Conservation (phyloP, 2,888 invertebrate genomes). For the Trissolcus brochymenae region DNA sequence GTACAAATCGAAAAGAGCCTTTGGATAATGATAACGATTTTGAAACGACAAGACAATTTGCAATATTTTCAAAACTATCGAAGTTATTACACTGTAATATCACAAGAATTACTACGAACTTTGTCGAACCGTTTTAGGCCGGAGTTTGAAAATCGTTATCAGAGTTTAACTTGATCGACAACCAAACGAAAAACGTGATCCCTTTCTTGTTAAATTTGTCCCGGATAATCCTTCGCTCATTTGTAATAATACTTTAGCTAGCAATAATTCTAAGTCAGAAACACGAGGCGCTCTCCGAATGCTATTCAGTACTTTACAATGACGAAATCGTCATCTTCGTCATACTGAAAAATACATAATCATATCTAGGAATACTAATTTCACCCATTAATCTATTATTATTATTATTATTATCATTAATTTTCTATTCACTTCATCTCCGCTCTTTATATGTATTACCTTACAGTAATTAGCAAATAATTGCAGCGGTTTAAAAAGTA, state of each 20-base stretch:
- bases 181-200: conserved; percentile 5
- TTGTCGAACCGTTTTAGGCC: conserved; percentile 31
- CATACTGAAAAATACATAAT: background rate
- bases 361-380: background rate
- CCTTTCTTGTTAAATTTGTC: conserved; percentile 26
- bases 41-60: conserved; percentile 28
- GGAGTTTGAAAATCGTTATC: conserved; percentile 38
- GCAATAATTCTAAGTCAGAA: conserved; percentile 28
- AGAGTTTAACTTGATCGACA: conserved; percentile 14
- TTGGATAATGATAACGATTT: conserved; percentile 34
- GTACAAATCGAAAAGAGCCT: conserved; percentile 7
- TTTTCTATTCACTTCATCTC: conserved; percentile 7
- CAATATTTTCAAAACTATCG: conserved; percentile 23
- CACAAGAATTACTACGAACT: conserved; percentile 37
- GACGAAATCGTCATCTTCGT: background rate
- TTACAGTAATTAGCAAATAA: conserved; percentile 21
- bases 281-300: background rate
- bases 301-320: too few relatives aligned
- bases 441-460: background rate
- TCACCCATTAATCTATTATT: background rate
- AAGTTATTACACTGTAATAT: conserved; percentile 37
- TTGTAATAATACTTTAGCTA: conserved; percentile 33
- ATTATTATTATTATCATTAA: background rate
- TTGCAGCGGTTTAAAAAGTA: conserved; percentile 23
- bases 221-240: conserved; percentile 34